Evolutionary conservation across 2,888 invertebrate genomes (phyloP).

Genomic region (Zygothrica quintamaculata): DNA sequence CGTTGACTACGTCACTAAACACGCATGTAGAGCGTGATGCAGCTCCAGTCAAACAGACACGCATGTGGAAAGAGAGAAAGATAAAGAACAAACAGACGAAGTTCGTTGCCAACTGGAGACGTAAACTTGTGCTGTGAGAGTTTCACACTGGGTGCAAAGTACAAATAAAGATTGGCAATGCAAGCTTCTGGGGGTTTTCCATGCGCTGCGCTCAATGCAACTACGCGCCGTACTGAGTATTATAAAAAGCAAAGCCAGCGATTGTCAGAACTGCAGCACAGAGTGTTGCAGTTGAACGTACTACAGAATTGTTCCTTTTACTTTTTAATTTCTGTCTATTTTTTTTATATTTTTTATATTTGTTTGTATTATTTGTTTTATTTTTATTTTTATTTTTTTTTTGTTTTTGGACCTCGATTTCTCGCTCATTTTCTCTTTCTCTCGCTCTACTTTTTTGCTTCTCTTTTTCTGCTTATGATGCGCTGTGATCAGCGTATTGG

Average conservation of each 20-base stretch:
- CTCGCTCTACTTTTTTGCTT: constrained; percentile 5
- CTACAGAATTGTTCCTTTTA: constrained; percentile 47
- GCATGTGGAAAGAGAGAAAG: neutral
- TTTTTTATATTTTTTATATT: too few relatives aligned
- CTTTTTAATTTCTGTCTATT: constrained; percentile 18
- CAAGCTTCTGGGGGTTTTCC: constrained; percentile 73
- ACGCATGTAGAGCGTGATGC: constrained; percentile 63
- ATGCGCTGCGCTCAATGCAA: constrained; percentile 49
- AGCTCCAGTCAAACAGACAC: constrained; percentile 13
- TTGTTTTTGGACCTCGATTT: neutral
- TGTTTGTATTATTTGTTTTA: too few relatives aligned
- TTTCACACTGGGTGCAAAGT: constrained; percentile 61
- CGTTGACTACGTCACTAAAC: constrained; percentile 60
- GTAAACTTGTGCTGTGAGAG: constrained; percentile 31
- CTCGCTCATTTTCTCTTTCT: neutral
- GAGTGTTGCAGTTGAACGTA: constrained; percentile 65
- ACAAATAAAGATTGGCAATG: constrained; percentile 51
- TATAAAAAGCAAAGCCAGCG: constrained; percentile 37
- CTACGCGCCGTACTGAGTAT: constrained; percentile 37
- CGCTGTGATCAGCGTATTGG: constrained; percentile 57
- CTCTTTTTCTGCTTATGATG: constrained; percentile 9
- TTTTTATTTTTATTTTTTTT: constrained; percentile 35
- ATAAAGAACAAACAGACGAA: constrained; percentile 18
- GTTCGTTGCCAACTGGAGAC: constrained; percentile 35
- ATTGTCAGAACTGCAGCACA: constrained; percentile 53